These are phyloP conservation scores for Gambusia affinis DNA, from an alignment of 2,113 vertebrate genomes.

Conservation along the genomic window DNA sequence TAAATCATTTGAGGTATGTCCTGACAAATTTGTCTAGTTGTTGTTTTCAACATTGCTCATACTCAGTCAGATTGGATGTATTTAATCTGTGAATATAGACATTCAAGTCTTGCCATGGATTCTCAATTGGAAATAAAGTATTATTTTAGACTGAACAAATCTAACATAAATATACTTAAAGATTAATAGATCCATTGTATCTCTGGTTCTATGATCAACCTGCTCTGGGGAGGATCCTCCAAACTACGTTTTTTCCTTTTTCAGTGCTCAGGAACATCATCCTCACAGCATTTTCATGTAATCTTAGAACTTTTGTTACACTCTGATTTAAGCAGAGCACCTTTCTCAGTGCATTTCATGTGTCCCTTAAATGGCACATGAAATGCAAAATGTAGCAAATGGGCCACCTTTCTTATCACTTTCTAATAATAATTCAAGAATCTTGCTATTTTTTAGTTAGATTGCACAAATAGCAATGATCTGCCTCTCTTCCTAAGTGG, in stretches of 20 bases:
- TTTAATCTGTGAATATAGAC: not conserved
- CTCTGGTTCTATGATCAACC: not conserved
- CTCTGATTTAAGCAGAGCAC: not conserved
- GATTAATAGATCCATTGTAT: not conserved
- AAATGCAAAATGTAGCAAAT: no score
- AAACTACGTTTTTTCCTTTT: no score
- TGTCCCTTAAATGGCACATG: not conserved
- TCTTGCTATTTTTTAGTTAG: no score
- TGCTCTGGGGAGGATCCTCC: not conserved
- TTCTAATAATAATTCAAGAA: no score
- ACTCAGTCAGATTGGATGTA: not conserved
- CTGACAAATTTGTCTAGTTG: not conserved
- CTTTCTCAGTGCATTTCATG: not conserved
- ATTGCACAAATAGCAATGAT: no score
- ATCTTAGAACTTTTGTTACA: not conserved
- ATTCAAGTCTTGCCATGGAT: not conserved
- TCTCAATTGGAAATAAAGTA: not conserved
- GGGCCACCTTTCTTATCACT: no score
- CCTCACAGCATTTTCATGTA: not conserved
- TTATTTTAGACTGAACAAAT: not conserved
- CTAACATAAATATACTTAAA: not conserved
- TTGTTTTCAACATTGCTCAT: not conserved
- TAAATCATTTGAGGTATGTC: not conserved
- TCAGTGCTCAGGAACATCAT: not conserved
- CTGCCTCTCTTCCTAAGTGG: no score